A percentile compares a stretch with the other conserved stretches of the same genome.
Evolutionary conservation across 2,113 vertebrate genomes (phyloP).

Genomic region (Paratilapia polleni): DNA sequence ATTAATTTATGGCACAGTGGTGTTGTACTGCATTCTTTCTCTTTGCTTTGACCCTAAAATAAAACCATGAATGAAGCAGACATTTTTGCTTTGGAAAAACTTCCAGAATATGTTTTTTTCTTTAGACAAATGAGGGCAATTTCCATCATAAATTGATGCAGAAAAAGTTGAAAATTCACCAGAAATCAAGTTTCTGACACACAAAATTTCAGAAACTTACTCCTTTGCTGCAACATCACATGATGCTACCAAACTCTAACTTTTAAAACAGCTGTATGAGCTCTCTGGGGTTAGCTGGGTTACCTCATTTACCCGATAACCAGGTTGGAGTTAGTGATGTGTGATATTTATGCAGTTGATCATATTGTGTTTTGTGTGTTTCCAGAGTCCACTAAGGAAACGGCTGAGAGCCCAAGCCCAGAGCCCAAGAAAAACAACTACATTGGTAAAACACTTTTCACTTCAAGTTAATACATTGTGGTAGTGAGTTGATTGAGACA

Average conservation of each 20-base stretch:
- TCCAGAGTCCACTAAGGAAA: constrained; percentile 41
- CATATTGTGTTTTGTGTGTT: constrained; percentile 31
- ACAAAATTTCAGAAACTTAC: neutral
- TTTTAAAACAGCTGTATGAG: neutral
- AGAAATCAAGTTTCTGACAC: no score
- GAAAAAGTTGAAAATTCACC: no score
- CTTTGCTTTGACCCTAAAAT: no score
- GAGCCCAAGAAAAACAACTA: constrained; percentile 51
- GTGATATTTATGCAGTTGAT: neutral
- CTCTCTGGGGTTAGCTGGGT: neutral
- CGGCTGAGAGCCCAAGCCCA: neutral
- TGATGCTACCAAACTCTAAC: neutral
- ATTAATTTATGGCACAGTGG: no score
- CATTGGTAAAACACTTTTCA: constrained; percentile 46
- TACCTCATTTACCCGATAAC: neutral
- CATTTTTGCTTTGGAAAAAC: no score
- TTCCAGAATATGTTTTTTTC: no score
- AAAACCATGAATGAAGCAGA: no score
- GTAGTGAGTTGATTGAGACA: neutral
- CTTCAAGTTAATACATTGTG: neutral
- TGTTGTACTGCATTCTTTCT: no score
- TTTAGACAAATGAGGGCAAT: no score
- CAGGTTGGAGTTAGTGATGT: neutral
- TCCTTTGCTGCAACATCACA: neutral
- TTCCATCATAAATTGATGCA: no score